A percentile compares a stretch with the other conserved stretches of the same genome.
Conservation (phyloP, 35 echinoderm and acorn worm species). For the Holothuria glaberrima region DNA sequence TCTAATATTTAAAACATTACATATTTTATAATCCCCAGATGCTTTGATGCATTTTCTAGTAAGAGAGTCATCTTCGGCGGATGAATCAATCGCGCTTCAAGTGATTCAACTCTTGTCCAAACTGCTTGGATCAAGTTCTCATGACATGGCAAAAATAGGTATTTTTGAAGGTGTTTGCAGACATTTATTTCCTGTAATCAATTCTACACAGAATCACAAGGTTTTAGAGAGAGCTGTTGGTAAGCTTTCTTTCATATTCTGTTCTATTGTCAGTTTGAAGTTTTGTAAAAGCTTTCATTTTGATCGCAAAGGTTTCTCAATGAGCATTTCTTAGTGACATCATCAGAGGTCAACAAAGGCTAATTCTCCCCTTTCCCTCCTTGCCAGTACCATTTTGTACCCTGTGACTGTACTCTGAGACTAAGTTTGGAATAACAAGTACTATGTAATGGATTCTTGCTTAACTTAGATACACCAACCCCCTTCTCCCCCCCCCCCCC, state of each 20-base stretch:
- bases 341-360: too few species aligned
- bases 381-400: too few species aligned
- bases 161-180: background rate
- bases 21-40: background rate
- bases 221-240: conserved; percentile 11
- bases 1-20: background rate
- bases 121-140: background rate
- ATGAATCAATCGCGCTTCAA: background rate
- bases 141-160: background rate
- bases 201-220: background rate
- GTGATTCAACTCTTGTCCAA: background rate
- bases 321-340: too few species aligned
- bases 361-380: too few species aligned
- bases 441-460: too few species aligned
- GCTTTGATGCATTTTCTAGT: background rate
- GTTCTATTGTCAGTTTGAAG: too few species aligned
- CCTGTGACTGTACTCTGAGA: too few species aligned
- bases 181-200: background rate
- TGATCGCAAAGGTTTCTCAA: too few species aligned
- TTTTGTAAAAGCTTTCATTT: too few species aligned
- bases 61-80: background rate
- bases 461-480: too few species aligned
- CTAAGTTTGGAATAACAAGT: too few species aligned
- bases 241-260: background rate
- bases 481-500: too few species aligned